Base-by-base conservation (phyloP, 2,888 invertebrate species). In the Boloria euphrosyne region DNA sequence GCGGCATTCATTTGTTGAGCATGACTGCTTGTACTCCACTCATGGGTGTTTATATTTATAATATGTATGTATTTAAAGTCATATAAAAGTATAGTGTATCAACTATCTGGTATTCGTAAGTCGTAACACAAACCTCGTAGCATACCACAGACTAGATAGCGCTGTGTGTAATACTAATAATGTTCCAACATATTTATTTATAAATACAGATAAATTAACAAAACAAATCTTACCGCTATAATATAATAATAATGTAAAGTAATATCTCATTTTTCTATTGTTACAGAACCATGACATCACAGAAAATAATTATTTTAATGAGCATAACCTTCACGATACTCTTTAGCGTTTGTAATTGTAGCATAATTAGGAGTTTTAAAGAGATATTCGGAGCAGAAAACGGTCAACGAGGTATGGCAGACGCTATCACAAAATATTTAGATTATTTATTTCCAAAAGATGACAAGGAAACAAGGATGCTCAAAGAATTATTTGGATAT, bases 361-460 rank as follows among this genome's bases (percentile, higher is more conserved):
- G 69, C 47, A 63, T 80, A n/a, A 5, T 80, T 5, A 73, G 75
- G 44, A 70, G 71, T 46, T 75, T 81, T 0, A 73, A 72, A 50
- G 71, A 69, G 14, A 53, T 75, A 17, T 72, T 77, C 44, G 77
- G 69, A 53, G 51, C 22, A 10, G 70, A 69, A 43, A 69, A 69
- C 18, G 78, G 79, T 52, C 75, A 78, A 55, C 77, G 89, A 46
- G 81, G 86, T 62, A 77, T 89, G 74, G 78, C 86, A 0, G 87
- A 88, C 14, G 76, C 82, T 0, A 78, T 89, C 5, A 75, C 80
- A n/a, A 76, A 81, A 52, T 86, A 83, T 50, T 67, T 91, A 57
- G 89, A 90, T 70, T 76, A 78, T 3, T 69, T 87, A 4, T 90
- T 80, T 51, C 88, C 88, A 0, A 87, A 88, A 71, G 89, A 90